Evolutionary conservation across 2,113 vertebrate genomes (phyloP).

Genomic region (Chionomys nivalis): DNA sequence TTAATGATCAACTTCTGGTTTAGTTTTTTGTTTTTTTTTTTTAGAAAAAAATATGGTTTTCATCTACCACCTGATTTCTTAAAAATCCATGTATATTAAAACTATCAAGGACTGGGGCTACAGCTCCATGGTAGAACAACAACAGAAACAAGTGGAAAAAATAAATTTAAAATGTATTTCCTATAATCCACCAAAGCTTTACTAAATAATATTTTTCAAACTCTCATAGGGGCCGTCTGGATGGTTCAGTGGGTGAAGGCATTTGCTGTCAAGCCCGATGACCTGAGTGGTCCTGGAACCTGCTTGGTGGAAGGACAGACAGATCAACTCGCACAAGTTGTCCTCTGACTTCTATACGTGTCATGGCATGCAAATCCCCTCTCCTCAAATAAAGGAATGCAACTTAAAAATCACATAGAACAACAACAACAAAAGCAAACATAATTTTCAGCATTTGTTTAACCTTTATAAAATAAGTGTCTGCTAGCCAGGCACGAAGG

Average conservation of each 20-base stretch:
- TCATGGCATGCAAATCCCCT: neutral
- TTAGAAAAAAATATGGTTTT: neutral
- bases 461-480: neutral
- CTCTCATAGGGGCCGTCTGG: neutral
- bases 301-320: neutral
- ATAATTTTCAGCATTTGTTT: neutral
- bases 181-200: neutral
- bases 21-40: too few relatives aligned
- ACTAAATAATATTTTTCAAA: conserved; percentile 44
- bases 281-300: neutral
- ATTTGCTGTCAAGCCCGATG: neutral
- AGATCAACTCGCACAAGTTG: neutral
- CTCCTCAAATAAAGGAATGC: neutral
- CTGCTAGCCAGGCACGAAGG: neutral
- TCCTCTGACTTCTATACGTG: neutral
- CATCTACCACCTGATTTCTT: neutral
- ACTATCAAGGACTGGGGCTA: neutral
- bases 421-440: neutral
- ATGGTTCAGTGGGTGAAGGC: neutral
- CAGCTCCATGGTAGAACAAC: neutral
- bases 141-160: neutral
- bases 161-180: neutral
- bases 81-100: neutral
- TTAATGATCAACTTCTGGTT: neutral
- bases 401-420: neutral